Evolutionary conservation across 1,140 invertebrate genomes (phyloP), one percentile per base, ranked within the genome.

Genomic region (Drosophila tropicalis): DNA sequence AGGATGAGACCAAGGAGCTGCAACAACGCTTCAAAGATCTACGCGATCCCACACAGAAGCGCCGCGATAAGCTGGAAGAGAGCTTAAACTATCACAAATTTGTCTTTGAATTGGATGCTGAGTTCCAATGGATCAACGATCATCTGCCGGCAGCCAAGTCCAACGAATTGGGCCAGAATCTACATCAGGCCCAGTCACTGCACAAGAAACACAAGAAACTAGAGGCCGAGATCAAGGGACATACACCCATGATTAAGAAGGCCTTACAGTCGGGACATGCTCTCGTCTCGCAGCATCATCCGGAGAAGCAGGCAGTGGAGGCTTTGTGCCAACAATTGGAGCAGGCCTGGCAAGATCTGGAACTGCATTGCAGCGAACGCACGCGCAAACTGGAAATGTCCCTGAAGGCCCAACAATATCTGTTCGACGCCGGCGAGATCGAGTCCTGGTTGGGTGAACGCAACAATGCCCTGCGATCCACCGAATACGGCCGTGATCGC

Each of bases 111-210:
- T 94, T 98, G 39, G 97, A 98, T 67, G 96, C 96, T 0, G 98
- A 99, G 92, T 93, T 98, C 79, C 97, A 98, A 90, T 99, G 98
- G 98, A 98, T 99, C 62, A 95, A 96, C 39, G 98, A 99, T 92
- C 96, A 98, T 75, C 90, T 96, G 62, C 96, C 96, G 3, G 94
- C 96, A 4, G 97, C 97, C 1, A 94, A 95, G 0, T 97, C 97
- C 1, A 95, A 95, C 2, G 95, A 94, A 5, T 91, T 96, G 3
- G 96, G 96, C 1, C 94, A 96, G 61, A 98, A 97, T 92, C 93
- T 99, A 36, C 96, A 98, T 82, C 97, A 98, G 92, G 97, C 98
- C 0, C 97, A 98, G 89, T 97, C 96, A 12, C 93, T 98, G 10
- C 95, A 96, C 78, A 99, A 99, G 92, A 99, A 99, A 93, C 98